Evolutionary conservation across 2,888 invertebrate species (phyloP).

Genomic region (Mycalesis mineus): DNA sequence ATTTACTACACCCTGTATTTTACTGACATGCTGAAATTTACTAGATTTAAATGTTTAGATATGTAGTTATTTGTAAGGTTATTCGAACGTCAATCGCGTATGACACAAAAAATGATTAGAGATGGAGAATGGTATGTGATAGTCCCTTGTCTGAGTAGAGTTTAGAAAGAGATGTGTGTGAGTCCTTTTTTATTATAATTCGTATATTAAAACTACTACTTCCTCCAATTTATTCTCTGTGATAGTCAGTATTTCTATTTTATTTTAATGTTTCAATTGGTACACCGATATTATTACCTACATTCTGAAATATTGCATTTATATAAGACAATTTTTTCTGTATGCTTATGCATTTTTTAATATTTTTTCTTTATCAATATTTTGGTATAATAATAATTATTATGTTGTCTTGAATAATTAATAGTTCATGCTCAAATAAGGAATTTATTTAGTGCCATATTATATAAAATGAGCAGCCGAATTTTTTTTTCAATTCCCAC

Average conservation of each 20-base stretch:
- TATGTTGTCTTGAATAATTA: conserved; percentile 4
- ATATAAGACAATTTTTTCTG: conserved; percentile 12
- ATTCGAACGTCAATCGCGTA: conserved; percentile 39
- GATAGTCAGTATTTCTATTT: conserved; percentile 21
- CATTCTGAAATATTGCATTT: conserved; percentile 26
- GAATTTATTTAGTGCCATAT: conserved; percentile 28
- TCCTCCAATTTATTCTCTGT: conserved; percentile 29
- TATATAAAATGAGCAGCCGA: conserved; percentile 7
- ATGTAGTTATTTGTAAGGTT: conserved; percentile 36
- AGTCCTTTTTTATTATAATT: conserved; percentile 16
- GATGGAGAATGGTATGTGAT: conserved; percentile 51
- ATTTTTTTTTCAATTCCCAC: conserved; percentile 1
- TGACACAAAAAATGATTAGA: conserved; percentile 63
- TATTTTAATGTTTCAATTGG: conserved; percentile 12
- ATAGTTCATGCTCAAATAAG: conserved; percentile 25
- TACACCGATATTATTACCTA: not conserved
- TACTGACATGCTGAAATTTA: conserved; percentile 17
- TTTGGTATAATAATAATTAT: not conserved
- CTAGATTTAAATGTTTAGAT: conserved; percentile 16
- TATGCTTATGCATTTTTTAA: not conserved
- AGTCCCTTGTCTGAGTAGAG: conserved; percentile 30
- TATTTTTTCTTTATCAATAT: not conserved
- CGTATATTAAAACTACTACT: conserved; percentile 14
- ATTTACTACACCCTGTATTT: conserved; percentile 3
- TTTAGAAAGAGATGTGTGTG: conserved; percentile 15